phyloP scores from a whole-genome alignment of 2,888 invertebrate genomes.

The Chelonus formosanus region DNA sequence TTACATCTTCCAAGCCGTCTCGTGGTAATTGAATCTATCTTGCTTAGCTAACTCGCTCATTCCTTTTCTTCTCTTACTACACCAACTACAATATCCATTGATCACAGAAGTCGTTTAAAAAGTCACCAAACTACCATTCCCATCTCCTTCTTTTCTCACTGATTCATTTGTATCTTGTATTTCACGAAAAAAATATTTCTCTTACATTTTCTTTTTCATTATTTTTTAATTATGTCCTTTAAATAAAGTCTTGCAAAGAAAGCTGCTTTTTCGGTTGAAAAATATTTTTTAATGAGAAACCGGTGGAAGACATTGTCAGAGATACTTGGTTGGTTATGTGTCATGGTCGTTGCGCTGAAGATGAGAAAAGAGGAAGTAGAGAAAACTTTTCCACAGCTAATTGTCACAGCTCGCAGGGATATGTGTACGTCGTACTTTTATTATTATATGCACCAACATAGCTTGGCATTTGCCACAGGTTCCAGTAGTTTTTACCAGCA shows the following conservation, averaged over 20 bases:
- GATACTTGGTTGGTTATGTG: constrained; percentile 21
- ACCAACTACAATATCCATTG: constrained; percentile 29
- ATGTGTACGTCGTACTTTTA: constrained; percentile 3
- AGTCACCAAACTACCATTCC: constrained; percentile 25
- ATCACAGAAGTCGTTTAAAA: constrained; percentile 33
- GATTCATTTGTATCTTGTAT: background rate
- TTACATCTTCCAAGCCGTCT: constrained; percentile 34
- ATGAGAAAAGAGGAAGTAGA: constrained; percentile 26
- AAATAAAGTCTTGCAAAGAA: constrained; percentile 16
- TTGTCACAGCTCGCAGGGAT: constrained; percentile 30
- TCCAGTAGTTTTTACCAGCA: too few species aligned
- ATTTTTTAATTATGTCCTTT: constrained; percentile 13
- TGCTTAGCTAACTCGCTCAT: constrained; percentile 24
- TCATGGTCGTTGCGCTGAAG: constrained; percentile 29
- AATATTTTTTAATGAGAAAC: constrained; percentile 32
- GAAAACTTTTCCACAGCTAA: constrained; percentile 31
- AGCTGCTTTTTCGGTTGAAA: constrained; percentile 20
- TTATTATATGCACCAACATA: background rate
- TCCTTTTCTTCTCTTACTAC: background rate
- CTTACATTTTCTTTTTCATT: background rate
- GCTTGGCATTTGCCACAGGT: too few species aligned
- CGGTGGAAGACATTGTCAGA: constrained; percentile 29
- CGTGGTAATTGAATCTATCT: constrained; percentile 34
- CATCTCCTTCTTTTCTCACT: constrained; percentile 5
- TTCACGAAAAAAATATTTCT: constrained; percentile 1